Percentiles rank a stretch among this genome's conserved stretches.
phyloP scores from a whole-genome alignment of 2,888 invertebrate species.

The Lysandra coridon region DNA sequence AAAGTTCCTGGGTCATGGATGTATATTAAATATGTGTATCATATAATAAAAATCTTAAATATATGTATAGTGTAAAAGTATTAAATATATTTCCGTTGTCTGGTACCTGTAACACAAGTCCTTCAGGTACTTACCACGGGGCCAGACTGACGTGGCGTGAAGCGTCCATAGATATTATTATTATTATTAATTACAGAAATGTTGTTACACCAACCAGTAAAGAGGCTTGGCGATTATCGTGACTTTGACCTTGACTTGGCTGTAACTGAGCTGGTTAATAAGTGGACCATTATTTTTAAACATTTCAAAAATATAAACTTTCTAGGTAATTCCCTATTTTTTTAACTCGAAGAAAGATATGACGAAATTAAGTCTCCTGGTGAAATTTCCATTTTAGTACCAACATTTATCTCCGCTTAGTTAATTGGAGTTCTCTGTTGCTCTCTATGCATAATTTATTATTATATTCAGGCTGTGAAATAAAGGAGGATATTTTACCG shows the following conservation, averaged over 20 bases:
- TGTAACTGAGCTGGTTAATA: neutral
- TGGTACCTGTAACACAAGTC: too few relatives aligned
- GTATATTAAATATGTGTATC: too few relatives aligned
- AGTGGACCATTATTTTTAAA: neutral
- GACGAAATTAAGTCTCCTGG: conserved; percentile 49
- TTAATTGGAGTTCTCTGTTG: conserved; percentile 64
- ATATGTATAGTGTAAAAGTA: too few relatives aligned
- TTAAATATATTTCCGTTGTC: too few relatives aligned
- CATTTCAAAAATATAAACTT: conserved; percentile 13
- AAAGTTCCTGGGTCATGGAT: too few relatives aligned
- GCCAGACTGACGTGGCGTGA: too few relatives aligned
- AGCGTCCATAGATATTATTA: too few relatives aligned
- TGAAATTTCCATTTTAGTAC: conserved; percentile 55
- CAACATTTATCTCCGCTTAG: conserved; percentile 64
- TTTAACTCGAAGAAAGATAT: conserved; percentile 35
- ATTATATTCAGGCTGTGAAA: conserved; percentile 38
- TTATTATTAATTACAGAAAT: too few relatives aligned
- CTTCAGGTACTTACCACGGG: too few relatives aligned
- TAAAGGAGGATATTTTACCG: conserved; percentile 25
- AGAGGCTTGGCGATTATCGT: neutral
- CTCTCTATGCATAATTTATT: conserved; percentile 49
- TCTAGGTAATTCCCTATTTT: neutral
- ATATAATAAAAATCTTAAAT: too few relatives aligned
- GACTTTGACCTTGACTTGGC: neutral
- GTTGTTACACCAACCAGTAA: neutral